Percentiles rank a stretch among this genome's conserved stretches.
Evolutionary conservation across 2,888 invertebrate species (phyloP).

Genomic region (Patella depressa): DNA sequence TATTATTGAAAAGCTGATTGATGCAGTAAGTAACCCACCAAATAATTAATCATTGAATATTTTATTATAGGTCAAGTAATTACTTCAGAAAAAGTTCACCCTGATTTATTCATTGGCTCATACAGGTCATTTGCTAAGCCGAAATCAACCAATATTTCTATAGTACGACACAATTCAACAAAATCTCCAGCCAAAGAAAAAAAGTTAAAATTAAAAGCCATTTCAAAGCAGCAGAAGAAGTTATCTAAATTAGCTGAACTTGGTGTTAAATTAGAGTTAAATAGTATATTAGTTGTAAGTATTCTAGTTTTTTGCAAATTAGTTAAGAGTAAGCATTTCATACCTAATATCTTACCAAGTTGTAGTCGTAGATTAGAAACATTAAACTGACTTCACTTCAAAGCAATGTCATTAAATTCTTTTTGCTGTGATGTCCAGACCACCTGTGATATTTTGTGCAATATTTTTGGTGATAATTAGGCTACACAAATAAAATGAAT

Average conservation of each 20-base stretch:
- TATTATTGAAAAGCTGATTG: too few relatives aligned
- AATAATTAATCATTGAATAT: too few relatives aligned
- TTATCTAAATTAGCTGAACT: slow-evolving; percentile 33
- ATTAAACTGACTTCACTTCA: too few relatives aligned
- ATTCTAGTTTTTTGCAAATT: background rate
- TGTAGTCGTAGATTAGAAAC: too few relatives aligned
- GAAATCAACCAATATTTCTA: slow-evolving; percentile 32
- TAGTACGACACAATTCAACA: slow-evolving; percentile 41
- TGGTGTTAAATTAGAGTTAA: slow-evolving; percentile 37
- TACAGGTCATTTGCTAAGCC: slow-evolving; percentile 38
- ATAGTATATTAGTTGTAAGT: slow-evolving; percentile 8
- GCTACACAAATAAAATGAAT: too few relatives aligned
- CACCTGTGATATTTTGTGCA: too few relatives aligned
- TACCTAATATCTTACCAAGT: background rate
- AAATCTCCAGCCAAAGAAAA: slow-evolving; percentile 34
- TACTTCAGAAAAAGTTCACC: slow-evolving; percentile 50
- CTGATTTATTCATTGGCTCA: slow-evolving; percentile 49
- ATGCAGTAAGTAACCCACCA: too few relatives aligned
- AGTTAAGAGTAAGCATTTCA: background rate
- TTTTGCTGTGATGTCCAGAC: too few relatives aligned
- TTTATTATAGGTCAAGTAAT: slow-evolving; percentile 53
- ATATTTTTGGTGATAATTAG: too few relatives aligned
- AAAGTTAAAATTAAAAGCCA: slow-evolving; percentile 30
- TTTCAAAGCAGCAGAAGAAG: slow-evolving; percentile 33
- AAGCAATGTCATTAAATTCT: too few relatives aligned